phyloP scores from a whole-genome alignment of 2,888 invertebrate genomes.

The Xylota sylvarum region DNA sequence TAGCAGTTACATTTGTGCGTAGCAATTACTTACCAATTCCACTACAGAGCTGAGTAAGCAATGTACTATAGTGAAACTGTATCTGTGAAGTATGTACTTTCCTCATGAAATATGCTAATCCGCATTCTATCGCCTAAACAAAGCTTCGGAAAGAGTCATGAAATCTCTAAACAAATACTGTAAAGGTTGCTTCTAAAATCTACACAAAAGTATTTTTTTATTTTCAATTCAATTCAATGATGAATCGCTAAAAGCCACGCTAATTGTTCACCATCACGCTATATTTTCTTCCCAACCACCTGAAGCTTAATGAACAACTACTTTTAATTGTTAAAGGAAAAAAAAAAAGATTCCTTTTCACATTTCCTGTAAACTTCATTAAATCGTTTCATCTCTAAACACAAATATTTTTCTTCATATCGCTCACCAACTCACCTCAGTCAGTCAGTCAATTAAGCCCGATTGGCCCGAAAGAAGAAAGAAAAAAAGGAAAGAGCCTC shows the following conservation, averaged over 20 bases:
- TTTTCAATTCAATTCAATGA: slow-evolving; percentile 4
- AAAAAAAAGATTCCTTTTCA: neutral
- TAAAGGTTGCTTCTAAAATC: neutral
- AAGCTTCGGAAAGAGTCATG: no score
- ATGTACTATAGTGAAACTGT: no score
- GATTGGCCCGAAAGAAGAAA: slow-evolving; percentile 40
- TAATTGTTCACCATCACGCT: slow-evolving; percentile 35
- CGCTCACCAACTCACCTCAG: slow-evolving; percentile 1
- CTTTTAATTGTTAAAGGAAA: no score
- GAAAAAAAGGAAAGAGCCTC: neutral
- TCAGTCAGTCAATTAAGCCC: slow-evolving; percentile 42
- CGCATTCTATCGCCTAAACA: no score
- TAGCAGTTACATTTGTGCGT: no score
- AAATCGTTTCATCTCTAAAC: slow-evolving; percentile 1
- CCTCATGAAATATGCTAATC: no score
- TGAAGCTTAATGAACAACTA: neutral
- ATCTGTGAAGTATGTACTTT: no score
- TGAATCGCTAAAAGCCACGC: slow-evolving; percentile 10
- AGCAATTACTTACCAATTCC: no score
- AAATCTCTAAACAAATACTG: no score
- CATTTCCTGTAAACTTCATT: neutral
- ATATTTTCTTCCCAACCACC: neutral
- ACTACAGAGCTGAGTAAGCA: no score
- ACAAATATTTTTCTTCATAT: slow-evolving; percentile 28
- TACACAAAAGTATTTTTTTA: no score